A percentile compares a stretch with the other conserved stretches of the same genome.
Conservation (phyloP, 2,888 invertebrate species). For the Thera obeliscata region DNA sequence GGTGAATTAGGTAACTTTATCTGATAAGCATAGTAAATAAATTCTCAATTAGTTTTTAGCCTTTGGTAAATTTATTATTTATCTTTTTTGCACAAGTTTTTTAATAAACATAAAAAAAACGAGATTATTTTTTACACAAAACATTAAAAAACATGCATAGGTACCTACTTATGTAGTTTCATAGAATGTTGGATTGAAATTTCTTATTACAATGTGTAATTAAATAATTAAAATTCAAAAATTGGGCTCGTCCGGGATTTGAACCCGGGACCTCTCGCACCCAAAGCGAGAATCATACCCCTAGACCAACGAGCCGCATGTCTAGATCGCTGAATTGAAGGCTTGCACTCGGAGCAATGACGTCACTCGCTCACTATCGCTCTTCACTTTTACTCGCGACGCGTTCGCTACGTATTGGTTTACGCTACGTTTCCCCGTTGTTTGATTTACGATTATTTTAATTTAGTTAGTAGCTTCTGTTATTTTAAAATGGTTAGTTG, state of each 20-base stretch:
- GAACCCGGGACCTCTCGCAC: slow-evolving; percentile 80
- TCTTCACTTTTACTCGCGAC: slow-evolving; percentile 14
- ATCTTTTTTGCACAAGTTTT: no score
- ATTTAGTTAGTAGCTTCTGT: neutral
- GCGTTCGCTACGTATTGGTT: neutral
- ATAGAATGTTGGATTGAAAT: no score
- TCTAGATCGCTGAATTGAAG: slow-evolving; percentile 23
- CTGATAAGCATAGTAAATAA: neutral
- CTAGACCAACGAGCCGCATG: slow-evolving; percentile 59
- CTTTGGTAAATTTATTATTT: no score
- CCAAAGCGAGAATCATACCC: slow-evolving; percentile 66
- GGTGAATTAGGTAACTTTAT: neutral
- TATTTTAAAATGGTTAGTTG: no score
- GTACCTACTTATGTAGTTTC: no score
- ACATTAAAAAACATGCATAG: no score
- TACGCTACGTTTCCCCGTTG: neutral
- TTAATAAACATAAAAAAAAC: no score
- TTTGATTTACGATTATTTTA: neutral
- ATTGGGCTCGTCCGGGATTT: slow-evolving; percentile 75
- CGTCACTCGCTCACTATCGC: slow-evolving; percentile 30
- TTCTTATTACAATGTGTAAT: neutral
- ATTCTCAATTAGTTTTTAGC: neutral
- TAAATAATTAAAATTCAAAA: slow-evolving; percentile 41
- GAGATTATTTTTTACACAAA: no score
- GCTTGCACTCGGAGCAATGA: slow-evolving; percentile 34